phyloP scores from a whole-genome alignment of 2,797 vertebrate genomes.

The Manis crassicaudata region DNA sequence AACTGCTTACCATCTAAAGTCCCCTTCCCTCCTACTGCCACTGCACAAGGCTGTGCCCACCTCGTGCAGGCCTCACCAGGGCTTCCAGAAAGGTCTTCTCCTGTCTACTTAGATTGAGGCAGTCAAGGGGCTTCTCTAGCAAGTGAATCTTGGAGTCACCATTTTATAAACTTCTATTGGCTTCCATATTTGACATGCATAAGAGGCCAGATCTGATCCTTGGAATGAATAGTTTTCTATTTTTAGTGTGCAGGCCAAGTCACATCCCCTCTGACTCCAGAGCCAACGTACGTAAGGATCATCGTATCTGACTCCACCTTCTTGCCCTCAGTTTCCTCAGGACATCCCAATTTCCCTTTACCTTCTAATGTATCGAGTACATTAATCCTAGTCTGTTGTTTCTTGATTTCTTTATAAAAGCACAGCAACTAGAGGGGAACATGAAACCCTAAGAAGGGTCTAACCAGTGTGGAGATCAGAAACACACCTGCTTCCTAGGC shows the following conservation, averaged over 20 bases:
- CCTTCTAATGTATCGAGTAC: neutral
- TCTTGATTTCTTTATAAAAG: neutral
- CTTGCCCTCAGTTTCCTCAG: neutral
- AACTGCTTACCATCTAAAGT: accelerated
- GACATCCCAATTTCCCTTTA: neutral
- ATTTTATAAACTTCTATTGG: neutral
- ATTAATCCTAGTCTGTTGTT: neutral
- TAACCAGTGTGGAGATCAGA: neutral
- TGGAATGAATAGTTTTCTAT: neutral
- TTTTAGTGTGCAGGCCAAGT: neutral
- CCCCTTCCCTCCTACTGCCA: neutral
- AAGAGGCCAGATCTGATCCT: neutral
- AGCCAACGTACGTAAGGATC: neutral
- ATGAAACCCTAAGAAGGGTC: neutral
- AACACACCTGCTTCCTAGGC: neutral
- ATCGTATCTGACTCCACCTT: neutral
- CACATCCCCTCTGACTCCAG: neutral
- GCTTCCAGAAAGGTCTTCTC: neutral
- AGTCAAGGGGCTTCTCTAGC: neutral
- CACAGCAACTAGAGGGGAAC: neutral
- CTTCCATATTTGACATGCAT: neutral
- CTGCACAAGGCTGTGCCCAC: accelerated
- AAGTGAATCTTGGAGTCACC: neutral
- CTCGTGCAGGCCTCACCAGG: accelerated
- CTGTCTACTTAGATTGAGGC: neutral